Conservation (phyloP, 2,888 invertebrate genomes). For the Brachylomia viminalis region DNA sequence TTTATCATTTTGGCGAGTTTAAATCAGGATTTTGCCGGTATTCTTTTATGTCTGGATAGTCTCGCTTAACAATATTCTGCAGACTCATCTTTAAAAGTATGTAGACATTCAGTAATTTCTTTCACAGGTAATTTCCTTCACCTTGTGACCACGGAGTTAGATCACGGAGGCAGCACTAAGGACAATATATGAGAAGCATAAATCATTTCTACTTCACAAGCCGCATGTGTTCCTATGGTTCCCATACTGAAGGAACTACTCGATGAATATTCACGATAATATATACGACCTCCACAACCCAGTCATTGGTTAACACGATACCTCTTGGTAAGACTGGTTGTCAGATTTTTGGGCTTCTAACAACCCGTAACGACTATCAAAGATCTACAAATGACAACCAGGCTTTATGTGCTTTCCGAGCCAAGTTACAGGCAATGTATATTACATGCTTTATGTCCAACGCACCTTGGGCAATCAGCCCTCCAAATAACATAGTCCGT, state of each 20-base stretch:
- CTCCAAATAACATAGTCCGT: neutral
- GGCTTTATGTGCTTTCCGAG: neutral
- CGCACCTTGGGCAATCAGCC: neutral
- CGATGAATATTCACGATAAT: conserved; percentile 20
- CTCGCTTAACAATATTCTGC: too few relatives aligned
- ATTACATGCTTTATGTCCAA: neutral
- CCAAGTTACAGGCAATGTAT: neutral
- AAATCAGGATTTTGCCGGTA: neutral
- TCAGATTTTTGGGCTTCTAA: neutral
- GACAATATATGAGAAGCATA: conserved; percentile 59
- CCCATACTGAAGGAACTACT: conserved; percentile 17
- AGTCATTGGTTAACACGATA: neutral
- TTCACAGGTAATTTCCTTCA: neutral
- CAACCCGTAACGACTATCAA: neutral
- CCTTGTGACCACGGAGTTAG: conserved; percentile 1
- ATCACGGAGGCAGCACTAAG: conserved; percentile 43
- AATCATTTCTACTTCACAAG: conserved; percentile 61
- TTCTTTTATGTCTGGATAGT: too few relatives aligned
- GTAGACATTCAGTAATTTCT: too few relatives aligned
- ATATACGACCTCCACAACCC: neutral
- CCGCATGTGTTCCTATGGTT: conserved; percentile 20
- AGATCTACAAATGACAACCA: neutral
- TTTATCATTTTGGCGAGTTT: neutral
- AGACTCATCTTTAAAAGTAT: too few relatives aligned
- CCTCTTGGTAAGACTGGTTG: neutral